A percentile compares a stretch with the other conserved stretches of the same genome.
These are phyloP conservation scores for Smittia aterrima DNA, from an alignment of 2,888 invertebrate species.

Conservation along the genomic window DNA sequence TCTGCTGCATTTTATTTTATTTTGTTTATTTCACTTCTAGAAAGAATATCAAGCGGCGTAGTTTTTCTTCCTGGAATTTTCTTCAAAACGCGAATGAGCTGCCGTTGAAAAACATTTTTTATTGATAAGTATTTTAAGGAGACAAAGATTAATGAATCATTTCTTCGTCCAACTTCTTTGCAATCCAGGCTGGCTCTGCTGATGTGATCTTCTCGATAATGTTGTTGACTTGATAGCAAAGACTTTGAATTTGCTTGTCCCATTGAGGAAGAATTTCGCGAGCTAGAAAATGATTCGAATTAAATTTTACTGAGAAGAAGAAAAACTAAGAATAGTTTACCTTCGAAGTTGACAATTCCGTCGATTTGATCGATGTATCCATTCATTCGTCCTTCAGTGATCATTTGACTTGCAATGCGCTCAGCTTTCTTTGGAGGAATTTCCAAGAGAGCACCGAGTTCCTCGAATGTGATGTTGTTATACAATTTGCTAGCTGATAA, in stretches of 20 bases:
- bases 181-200: constrained; percentile 90
- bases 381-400: constrained; percentile 95
- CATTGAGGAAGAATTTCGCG: constrained; percentile 91
- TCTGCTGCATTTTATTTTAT: constrained; percentile 32
- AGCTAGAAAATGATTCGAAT: constrained; percentile 57
- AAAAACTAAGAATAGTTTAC: no score
- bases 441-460: constrained; percentile 89
- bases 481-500: constrained; percentile 96
- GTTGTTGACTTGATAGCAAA: constrained; percentile 96
- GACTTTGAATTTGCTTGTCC: constrained; percentile 96
- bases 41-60: no score
- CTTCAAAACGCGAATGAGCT: no score
- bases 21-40: no score
- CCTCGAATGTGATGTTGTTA: constrained; percentile 96
- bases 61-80: no score
- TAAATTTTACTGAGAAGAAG: no score
- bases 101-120: not conserved
- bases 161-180: constrained; percentile 81
- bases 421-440: constrained; percentile 90
- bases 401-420: constrained; percentile 98
- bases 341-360: constrained; percentile 95
- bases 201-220: constrained; percentile 92
- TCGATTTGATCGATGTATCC: constrained; percentile 98
- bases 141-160: constrained; percentile 66
- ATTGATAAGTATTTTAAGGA: not conserved